Percentiles rank a stretch among this genome's conserved stretches.
phyloP scores from a whole-genome alignment of 2,888 invertebrate genomes.

The Melinaea marsaeus region DNA sequence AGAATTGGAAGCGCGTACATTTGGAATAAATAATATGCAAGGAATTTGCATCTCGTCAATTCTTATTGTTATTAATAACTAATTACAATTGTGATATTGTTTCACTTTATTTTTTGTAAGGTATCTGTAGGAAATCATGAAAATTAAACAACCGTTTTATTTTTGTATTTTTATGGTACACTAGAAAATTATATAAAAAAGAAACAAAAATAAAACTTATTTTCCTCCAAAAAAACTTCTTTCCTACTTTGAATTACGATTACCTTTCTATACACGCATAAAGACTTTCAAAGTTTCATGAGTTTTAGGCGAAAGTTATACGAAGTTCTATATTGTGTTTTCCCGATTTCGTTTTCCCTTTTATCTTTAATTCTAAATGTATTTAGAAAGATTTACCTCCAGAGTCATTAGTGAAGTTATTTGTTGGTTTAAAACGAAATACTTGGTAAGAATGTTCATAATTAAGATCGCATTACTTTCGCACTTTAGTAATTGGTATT shows the following conservation, averaged over 20 bases:
- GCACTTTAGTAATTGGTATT: too few species aligned
- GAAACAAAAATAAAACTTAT: too few species aligned
- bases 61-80: too few species aligned
- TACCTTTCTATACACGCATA: constrained; percentile 12
- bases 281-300: constrained; percentile 14
- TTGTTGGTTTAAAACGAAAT: constrained; percentile 6
- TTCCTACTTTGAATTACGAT: constrained; percentile 6
- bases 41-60: too few species aligned
- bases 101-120: too few species aligned
- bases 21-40: too few species aligned
- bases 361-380: constrained; percentile 17
- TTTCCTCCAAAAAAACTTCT: background rate
- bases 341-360: constrained; percentile 10
- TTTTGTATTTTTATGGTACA: background rate
- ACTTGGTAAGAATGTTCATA: background rate
- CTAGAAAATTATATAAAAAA: too few species aligned
- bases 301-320: constrained; percentile 17
- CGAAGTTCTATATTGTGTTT: constrained; percentile 19
- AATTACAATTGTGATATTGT: too few species aligned
- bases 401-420: constrained; percentile 7
- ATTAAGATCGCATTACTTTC: too few species aligned
- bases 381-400: constrained; percentile 12
- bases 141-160: too few species aligned
- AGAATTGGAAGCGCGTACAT: too few species aligned
- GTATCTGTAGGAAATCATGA: too few species aligned